Percentiles rank a stretch among this genome's conserved stretches.
These are phyloP conservation scores for Ranitomeya imitator DNA, from an alignment of 2,113 vertebrate genomes.

Conservation along the genomic window DNA sequence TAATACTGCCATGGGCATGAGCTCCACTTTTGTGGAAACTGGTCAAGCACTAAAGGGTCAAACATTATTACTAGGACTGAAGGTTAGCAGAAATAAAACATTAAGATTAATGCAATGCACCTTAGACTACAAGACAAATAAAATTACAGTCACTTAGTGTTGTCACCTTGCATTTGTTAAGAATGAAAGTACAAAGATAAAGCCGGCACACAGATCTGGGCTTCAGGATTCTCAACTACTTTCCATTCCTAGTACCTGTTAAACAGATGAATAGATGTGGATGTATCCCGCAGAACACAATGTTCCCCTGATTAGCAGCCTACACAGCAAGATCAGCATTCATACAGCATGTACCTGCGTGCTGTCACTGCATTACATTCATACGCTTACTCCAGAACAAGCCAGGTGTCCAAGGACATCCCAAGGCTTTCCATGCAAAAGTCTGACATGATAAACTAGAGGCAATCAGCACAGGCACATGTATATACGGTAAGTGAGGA, in stretches of 20 bases:
- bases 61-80: too few species aligned
- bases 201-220: neutral
- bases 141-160: neutral
- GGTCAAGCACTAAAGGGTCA: too few species aligned
- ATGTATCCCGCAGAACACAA: slow-evolving; percentile 21
- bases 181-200: neutral
- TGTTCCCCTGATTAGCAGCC: slow-evolving; percentile 25
- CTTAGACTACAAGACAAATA: neutral
- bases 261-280: neutral
- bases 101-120: neutral
- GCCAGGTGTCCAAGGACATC: slow-evolving; percentile 22
- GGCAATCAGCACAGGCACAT: neutral
- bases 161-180: neutral
- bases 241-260: neutral
- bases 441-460: neutral
- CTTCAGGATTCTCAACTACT: neutral
- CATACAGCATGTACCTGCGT: slow-evolving; percentile 24
- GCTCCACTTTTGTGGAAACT: too few species aligned
- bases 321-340: slow-evolving; percentile 19
- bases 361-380: slow-evolving; percentile 5
- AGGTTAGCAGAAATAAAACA: neutral
- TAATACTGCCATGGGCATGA: too few species aligned
- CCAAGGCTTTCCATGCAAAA: neutral
- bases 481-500: neutral
- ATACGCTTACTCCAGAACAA: slow-evolving; percentile 24